Base-by-base conservation (phyloP, 2,113 vertebrate genomes). In the Kryptolebias marmoratus region DNA sequence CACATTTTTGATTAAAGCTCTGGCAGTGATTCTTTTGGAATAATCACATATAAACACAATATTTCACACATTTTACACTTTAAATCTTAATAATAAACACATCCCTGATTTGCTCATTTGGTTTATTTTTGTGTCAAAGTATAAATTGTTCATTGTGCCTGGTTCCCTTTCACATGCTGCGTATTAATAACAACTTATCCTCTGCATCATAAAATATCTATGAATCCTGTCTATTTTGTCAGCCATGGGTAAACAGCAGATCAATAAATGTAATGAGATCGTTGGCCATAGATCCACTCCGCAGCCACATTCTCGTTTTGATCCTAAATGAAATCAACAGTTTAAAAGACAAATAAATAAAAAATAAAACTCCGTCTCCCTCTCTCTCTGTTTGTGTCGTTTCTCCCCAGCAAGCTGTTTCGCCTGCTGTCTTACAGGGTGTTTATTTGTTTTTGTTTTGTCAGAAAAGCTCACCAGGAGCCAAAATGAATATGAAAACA, bases 151-250 rank as follows among this genome's bases (percentile, higher is more conserved):
- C 5, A 2, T 3, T 57, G 22, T 68, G 31, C 44, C 31, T 12
- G 47, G 48, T 52, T 80, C 69, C 48, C 55, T 65, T 68, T 75
- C 85, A 70, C 72, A 63, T 68, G 55, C 65, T 18, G 56, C 79
- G 65, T 89, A 88, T 90, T 87, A 85, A 87, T 90, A 90, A 83
- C 87, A 85, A 79, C 78, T 59, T 75, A 88, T 89, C 88, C 67
- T 39, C 73, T 68, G 83, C 87, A 86, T 88, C 86, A 86, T 91
- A 80, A 91, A 92, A 91, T 91, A 91, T 91, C 86, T 88, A 83
- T 85, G 89, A 84, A 88, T 90, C 77, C 88, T 89, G 91, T 90
- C 90, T 91, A 91, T 91, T 91, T 90, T 91, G 92, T 93, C 92
- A 91, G 87, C 84, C 79, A 2, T 66, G 87, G 87, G 89, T 89